Base-by-base conservation (phyloP, 2,888 invertebrate species). In the Uloborus plumipes region DNA sequence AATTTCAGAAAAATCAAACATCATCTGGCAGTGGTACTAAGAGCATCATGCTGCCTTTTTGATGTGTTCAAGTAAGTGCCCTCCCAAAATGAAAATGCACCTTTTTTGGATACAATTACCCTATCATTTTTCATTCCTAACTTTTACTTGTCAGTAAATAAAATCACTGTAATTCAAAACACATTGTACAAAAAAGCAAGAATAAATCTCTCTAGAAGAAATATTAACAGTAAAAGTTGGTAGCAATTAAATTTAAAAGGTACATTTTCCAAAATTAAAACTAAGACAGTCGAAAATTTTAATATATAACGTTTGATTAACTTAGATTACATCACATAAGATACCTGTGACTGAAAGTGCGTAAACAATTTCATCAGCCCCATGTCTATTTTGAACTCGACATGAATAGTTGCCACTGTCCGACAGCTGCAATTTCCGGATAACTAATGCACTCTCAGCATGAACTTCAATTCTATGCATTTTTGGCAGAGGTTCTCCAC, bases 371-470 rank as follows among this genome's bases (percentile, higher is more conserved):
- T 95, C 94, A 88, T 97, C 97, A 86, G 95, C 94, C 69, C 97
- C 97, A 89, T 95, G 95, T 31, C 94, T 93, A 89, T 98, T 98
- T 88, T 96, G 95, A 20, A 96, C 97, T 87, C 94, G 93, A 89
- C 98, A 98, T 0, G 96, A 94, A 89, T 98, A 98, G 89, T 97
- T 97, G 74, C 96, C 97, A 74, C 96, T 95, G 90, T 98, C 97
- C 84, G 93, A 65, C 15, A 79, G 59, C 58, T 84, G 83, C 11
- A 85, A 58, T 26, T 85, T 84, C 47, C 76, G 55, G 13, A 85
- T 83, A 13, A 65, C 58, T 14, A 85, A 70, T 14, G 85, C 69
- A 31, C 85, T 84, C 50, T 85, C 83, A 4, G 75, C 62, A 39
- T 72, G 80, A 15, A 85, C 76, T 73, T 85, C 85, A n/a, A 80